Evolutionary conservation across 2,888 invertebrate genomes (phyloP), one percentile per base, ranked within the genome.

Genomic region (Azorinus chamasolen): DNA sequence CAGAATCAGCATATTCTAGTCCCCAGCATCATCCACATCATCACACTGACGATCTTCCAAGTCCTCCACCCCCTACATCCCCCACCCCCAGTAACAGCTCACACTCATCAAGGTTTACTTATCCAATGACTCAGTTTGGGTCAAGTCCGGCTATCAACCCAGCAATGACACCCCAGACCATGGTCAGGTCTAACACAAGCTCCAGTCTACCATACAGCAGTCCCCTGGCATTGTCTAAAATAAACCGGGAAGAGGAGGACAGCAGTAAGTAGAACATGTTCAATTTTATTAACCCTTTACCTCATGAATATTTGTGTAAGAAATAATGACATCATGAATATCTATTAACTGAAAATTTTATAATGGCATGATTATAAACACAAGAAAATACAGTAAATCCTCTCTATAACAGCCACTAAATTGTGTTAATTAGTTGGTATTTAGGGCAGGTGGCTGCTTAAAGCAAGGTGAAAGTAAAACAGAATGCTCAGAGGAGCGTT

Each of bases 1-100:
- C 98, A 12, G 98, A 98, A 93, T 97, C 98, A 94, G 94, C 97
- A 92, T 98, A 98, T 93, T 97, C 97, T 41, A 97, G 97, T 77
- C 83, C 79, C 41, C 87, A 88, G 32, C 32, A 32, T 32, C 74
- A 66, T 48, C 68, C 86, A 50, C 87, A 87, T 50, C 87, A 89
- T 27, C 88, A 84, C 68, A 90, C 89, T 43, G 90, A 88, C 74
- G 86, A 88, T 27, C 73, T 88, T 32, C 83, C 84, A 53, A 86
- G 86, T 64, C 87, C 88, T 22, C 80, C 79, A 22, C 79, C 74
- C 50, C 90, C 90, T 2, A 83, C 89, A 6, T 91, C 91, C 6
- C 91, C 92, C 12, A 90, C 90, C 39, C 89, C 90, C 62, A 90
- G 90, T 82, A 87, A 88, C 73, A 82, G 87, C 62, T 89, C 91